Base-by-base conservation (phyloP, 2,888 invertebrate species). In the Plagiodera versicolora region DNA sequence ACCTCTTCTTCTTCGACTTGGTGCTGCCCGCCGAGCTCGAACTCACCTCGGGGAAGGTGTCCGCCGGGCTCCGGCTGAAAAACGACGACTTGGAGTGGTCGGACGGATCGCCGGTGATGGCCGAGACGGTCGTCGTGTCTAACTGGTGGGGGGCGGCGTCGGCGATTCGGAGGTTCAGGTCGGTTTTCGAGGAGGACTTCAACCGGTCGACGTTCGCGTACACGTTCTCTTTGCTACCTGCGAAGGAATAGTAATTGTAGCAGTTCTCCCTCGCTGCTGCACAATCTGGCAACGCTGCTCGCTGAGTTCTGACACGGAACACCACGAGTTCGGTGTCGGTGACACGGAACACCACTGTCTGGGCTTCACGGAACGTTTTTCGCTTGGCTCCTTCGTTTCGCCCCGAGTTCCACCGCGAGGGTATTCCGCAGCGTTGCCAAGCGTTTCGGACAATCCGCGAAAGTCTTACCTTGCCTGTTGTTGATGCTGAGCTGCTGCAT, bases 1-100 rank as follows among this genome's bases (percentile, higher is more conserved):
- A 89, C 17, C 88, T 79, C 63, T 87, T 83, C 60, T 79, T 87
- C 84, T 74, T 89, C 19, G 75, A 67, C 55, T 74, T 75, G 45
- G 71, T 67, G 60, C 70, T 73, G 24, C 55, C 64, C 48, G 70
- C 72, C 9, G 74, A 72, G 11, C 68, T 61, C 18, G 70, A 64
- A 60, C 68, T 74, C 8, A 64, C 51, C 46, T 73, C 74, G 8
- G 61, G 63, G 45, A 63, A 69, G 18, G 65, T 65, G 17, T 64
- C 65, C 4, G 24, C 24, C 4, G 24, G 6, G 24, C 24, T 6
- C 24, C 6, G n/a, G n/a, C n/a, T n/a, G n/a, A n/a, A n/a, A n/a
- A n/a, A n/a, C n/a, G n/a, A n/a, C n/a, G n/a, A n/a, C n/a, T n/a
- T n/a, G n/a, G n/a, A n/a, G n/a, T n/a, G n/a, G n/a, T n/a, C 60